These are phyloP conservation scores for Lymantria monacha DNA, from an alignment of 2,888 invertebrate species.

Conservation along the genomic window DNA sequence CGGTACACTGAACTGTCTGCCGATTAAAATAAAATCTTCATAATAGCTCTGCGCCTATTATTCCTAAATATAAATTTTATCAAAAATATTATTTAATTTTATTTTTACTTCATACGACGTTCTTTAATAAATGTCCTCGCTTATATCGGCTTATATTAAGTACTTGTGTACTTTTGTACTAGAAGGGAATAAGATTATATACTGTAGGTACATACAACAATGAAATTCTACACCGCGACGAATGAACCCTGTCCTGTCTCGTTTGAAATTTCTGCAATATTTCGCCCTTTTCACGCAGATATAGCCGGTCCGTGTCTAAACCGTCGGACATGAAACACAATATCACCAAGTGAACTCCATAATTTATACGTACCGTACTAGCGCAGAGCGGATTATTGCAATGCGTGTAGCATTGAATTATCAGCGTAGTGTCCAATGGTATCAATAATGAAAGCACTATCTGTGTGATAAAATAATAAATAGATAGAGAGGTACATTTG, in stretches of 20 bases:
- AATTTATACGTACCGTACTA: constrained; percentile 69
- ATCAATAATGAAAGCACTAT: constrained; percentile 18
- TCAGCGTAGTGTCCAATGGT: constrained; percentile 22
- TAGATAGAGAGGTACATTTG: too few relatives aligned
- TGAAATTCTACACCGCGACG: constrained; percentile 80
- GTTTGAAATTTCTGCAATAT: constrained; percentile 80
- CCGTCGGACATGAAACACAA: constrained; percentile 80
- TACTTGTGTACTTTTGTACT: constrained; percentile 60
- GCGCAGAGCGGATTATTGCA: constrained; percentile 55
- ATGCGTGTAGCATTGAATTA: constrained; percentile 58
- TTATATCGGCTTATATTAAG: constrained; percentile 52
- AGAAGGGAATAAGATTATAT: constrained; percentile 39
- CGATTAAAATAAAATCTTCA: constrained; percentile 39
- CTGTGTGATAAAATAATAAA: background rate
- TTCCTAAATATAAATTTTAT: constrained; percentile 38
- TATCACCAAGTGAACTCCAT: constrained; percentile 72
- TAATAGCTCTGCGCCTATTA: constrained; percentile 32
- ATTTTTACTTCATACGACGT: constrained; percentile 60
- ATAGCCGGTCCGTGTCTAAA: constrained; percentile 75
- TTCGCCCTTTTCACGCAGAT: constrained; percentile 81
- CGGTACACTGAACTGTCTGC: constrained; percentile 40
- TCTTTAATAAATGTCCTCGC: constrained; percentile 65
- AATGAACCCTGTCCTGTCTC: constrained; percentile 80
- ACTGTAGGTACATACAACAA: constrained; percentile 40
- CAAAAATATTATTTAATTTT: constrained; percentile 62